Conservation (phyloP, 2,888 invertebrate species). For the Branchipolynoe longqiensis region DNA sequence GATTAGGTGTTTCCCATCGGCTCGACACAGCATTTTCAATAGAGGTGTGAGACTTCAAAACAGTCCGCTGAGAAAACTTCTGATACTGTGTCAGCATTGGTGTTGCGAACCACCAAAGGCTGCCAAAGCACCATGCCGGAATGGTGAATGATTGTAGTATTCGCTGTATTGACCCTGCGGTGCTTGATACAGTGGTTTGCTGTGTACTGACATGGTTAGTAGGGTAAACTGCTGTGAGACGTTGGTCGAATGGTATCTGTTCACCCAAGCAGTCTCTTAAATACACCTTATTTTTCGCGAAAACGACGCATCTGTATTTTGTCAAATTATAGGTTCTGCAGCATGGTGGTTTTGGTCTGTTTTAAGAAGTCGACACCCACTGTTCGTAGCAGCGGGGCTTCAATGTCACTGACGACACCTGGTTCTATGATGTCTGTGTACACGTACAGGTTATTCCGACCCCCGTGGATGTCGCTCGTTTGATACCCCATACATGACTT, state of each 20-base stretch:
- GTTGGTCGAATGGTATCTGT: neutral
- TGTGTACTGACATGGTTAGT: neutral
- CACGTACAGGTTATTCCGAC: neutral
- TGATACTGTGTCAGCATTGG: neutral
- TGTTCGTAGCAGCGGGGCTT: neutral
- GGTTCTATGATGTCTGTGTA: neutral
- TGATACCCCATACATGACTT: neutral
- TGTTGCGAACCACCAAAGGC: neutral
- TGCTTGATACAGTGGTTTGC: neutral
- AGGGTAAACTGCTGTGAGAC: neutral
- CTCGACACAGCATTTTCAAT: neutral
- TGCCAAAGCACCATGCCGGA: neutral
- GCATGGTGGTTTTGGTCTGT: neutral
- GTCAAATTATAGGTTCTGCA: neutral
- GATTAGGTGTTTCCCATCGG: too few species aligned
- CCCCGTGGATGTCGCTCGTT: neutral
- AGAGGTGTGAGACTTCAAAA: neutral
- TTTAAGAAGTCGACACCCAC: neutral
- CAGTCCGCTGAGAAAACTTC: neutral
- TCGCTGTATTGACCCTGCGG: neutral
- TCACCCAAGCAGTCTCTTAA: neutral
- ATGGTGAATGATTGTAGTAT: neutral
- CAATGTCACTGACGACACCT: neutral
- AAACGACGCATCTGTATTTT: neutral
- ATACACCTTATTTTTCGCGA: neutral